Evolutionary conservation across 1,140 invertebrate genomes (phyloP), one percentile per base, ranked within the genome.

Genomic region (Listronotus oregonensis): DNA sequence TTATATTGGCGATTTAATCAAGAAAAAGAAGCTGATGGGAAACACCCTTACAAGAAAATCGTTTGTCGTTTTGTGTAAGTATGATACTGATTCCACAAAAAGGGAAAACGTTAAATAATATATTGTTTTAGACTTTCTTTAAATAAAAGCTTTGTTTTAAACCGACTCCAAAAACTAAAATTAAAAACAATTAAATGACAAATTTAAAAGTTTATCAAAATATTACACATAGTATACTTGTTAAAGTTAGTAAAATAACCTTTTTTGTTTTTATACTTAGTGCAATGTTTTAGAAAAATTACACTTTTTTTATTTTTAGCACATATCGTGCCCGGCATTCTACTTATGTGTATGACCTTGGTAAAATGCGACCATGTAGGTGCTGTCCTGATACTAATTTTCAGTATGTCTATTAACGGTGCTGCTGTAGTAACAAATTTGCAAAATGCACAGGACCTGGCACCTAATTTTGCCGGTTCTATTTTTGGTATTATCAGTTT

Each of bases 361-460:
- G 84, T 84, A 12, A 89, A 88, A 7, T 90, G 89, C 60, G 84
- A 90, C 70, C 81, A 84, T 0, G 73, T 81, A 3, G 69, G 84
- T 18, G 87, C 88, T 7, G 84, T 92, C 0, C 70, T 83, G 1
- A 83, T 92, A 68, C 82, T 92, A 62, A 89, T 89, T 11, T 71
- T 90, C 42, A 91, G 92, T 0, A 83, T 94, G 69, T 88, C 90
- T 1, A 85, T 92, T 15, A 93, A 93, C 66, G 93, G 93, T 0
- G 91, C 93, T 42, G 89, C 90, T 0, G 92, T 91, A 17, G 83
- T 92, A 52, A 93, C 92, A 0, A 94, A 86, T 79, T 83, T 92
- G 72, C 88, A 90, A 71, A 95, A 95, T 76, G 90, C 92, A 65
- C 87, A 95, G 79, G 91, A 94, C 79, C 80, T 94, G 37, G 89